These are phyloP conservation scores for Nannospalax galili DNA, from an alignment of 2,113 vertebrate species.

Conservation along the genomic window DNA sequence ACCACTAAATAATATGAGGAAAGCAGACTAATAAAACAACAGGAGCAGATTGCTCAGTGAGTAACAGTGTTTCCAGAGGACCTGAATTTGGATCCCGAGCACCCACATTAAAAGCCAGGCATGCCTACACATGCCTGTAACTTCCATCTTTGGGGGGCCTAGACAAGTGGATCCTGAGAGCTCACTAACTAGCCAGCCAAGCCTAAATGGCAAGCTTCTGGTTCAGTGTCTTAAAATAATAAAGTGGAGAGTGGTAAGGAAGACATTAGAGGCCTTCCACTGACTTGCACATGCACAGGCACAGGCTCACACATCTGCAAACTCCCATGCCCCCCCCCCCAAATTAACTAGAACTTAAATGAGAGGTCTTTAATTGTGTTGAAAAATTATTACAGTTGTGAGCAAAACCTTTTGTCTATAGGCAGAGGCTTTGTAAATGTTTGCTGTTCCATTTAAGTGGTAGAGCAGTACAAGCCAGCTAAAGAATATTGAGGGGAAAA, in stretches of 20 bases:
- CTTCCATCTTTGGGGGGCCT: not conserved
- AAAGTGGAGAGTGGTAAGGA: not conserved
- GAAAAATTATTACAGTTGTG: not conserved
- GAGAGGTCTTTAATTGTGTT: not conserved
- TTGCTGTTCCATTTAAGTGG: not conserved
- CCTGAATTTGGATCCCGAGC: not conserved
- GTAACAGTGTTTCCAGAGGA: not conserved
- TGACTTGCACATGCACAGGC: not conserved
- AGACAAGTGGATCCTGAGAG: not conserved
- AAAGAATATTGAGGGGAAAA: not conserved
- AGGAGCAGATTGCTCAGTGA: not conserved
- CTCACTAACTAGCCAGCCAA: not conserved
- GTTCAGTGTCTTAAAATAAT: not conserved
- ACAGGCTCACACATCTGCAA: not conserved
- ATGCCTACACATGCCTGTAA: not conserved
- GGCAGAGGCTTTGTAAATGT: not conserved
- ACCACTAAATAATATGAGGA: not conserved
- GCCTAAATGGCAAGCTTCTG: not conserved
- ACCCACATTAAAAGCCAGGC: not conserved
- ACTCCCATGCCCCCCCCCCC: no score
- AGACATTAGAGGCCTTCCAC: not conserved
- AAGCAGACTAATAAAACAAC: no score
- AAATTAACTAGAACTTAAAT: not conserved
- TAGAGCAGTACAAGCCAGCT: not conserved
- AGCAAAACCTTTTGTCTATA: not conserved